Evolutionary conservation across 2,797 vertebrate genomes (phyloP).

Genomic region (Melanotaenia nigrans): DNA sequence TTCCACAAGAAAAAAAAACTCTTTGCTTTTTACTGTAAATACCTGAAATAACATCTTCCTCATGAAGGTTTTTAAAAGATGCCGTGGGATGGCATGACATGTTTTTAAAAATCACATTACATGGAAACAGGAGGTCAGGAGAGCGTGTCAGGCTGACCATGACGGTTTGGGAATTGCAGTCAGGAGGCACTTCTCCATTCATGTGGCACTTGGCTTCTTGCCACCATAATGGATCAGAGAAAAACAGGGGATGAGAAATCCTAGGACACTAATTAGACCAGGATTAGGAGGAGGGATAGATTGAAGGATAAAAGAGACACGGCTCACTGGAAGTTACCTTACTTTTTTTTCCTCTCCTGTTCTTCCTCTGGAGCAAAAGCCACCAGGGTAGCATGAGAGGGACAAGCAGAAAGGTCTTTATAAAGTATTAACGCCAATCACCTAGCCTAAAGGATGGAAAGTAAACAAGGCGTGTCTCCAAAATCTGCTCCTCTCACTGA

Average conservation of each 20-base stretch:
- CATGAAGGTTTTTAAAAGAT: not conserved
- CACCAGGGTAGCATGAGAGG: slow-evolving; percentile 35
- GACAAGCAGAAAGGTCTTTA: slow-evolving; percentile 63
- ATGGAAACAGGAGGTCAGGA: slow-evolving; percentile 29
- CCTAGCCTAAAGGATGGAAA: slow-evolving; percentile 57
- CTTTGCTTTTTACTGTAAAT: not conserved
- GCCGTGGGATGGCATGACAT: not conserved
- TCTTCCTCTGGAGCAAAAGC: slow-evolving; percentile 55
- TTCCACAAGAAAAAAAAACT: slow-evolving; percentile 12
- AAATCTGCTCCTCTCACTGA: slow-evolving; percentile 17
- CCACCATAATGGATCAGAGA: slow-evolving; percentile 59
- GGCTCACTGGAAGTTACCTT: slow-evolving; percentile 63
- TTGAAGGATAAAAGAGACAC: slow-evolving; percentile 47
- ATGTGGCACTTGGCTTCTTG: slow-evolving; percentile 61
- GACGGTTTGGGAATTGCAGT: slow-evolving; percentile 41
- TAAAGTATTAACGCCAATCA: slow-evolving; percentile 71
- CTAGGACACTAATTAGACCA: slow-evolving; percentile 79
- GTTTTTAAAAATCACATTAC: slow-evolving; percentile 30
- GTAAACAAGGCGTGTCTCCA: slow-evolving; percentile 27
- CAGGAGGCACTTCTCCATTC: slow-evolving; percentile 64
- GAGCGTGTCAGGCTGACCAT: slow-evolving; percentile 6
- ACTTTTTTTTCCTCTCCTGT: slow-evolving; percentile 35
- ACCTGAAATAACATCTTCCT: not conserved
- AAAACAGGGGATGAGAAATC: slow-evolving; percentile 68
- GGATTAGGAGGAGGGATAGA: slow-evolving; percentile 36